Evolutionary conservation across 2,797 vertebrate genomes (phyloP), one percentile per base, ranked within the genome.

Genomic region (Falco naumanni): DNA sequence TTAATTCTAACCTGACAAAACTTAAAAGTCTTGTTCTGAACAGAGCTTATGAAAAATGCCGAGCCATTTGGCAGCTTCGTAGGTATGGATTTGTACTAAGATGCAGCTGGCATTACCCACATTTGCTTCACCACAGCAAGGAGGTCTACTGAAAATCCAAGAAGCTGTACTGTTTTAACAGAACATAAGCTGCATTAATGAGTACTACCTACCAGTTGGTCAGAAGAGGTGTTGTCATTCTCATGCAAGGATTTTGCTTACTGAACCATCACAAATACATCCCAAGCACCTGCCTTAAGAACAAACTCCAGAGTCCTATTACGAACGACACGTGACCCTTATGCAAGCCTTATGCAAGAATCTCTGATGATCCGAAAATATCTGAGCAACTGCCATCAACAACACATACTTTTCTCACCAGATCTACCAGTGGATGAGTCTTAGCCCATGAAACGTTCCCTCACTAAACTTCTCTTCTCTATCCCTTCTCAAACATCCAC

Each of bases 241-340:
- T 61, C 43, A 53, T 10, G 33, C n/a, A 86, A 53, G 31, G 47
- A 78, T 63, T 95, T 41, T 91, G 71, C 70, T 72, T 76, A 68
- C n/a, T 50, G 47, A 91, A 75, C 45, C 43, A 85, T 74, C 71
- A 89, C 45, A 87, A 89, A 90, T 18, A 70, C 89, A 90, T 69
- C 13, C 20, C 37, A 56, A 91, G 60, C 75, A 95, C 78, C 87
- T 95, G 59, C 57, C 50, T 68, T 45, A 68, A 82, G 65, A 90
- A 90, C 53, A 87, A 95, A 90, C 85, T 80, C 51, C 48, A 91
- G 84, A 68, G 79, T 92, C 84, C 81, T 84, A 47, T 90, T 91
- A 90, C 80, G 84, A 77, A 82, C 1, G 8, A 50, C 39, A 93
- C 4, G 47, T 85, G 87, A 95, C 69, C 34, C 37, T 97, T 97